phyloP scores from a whole-genome alignment of 92 coral and sea anemone species.

The Phenganax stokvisi region DNA sequence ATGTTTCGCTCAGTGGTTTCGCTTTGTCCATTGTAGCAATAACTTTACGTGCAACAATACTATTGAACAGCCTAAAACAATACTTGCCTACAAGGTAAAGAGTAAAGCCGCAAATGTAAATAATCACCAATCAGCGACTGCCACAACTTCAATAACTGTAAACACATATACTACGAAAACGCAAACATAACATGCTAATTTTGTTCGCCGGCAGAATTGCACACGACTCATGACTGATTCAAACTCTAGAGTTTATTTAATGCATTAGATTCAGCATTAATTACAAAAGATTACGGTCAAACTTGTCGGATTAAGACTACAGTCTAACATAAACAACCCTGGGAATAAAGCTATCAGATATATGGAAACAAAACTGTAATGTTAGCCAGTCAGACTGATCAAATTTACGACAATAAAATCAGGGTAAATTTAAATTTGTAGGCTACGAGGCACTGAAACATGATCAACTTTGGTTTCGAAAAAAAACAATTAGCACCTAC shows the following conservation, averaged over 20 bases:
- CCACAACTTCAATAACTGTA: not conserved
- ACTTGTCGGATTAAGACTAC: constrained; percentile 2
- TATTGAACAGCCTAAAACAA: not conserved
- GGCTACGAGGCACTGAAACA: too few relatives aligned
- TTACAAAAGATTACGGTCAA: not conserved
- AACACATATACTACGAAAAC: not conserved
- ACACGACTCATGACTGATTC: not conserved
- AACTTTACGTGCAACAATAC: too few relatives aligned
- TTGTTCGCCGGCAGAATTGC: not conserved
- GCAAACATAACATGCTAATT: not conserved
- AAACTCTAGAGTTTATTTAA: not conserved
- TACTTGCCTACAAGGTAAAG: not conserved
- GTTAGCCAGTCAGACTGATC: not conserved
- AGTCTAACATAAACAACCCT: not conserved
- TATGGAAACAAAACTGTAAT: not conserved
- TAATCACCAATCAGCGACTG: not conserved
- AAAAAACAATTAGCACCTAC: too few relatives aligned
- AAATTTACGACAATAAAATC: not conserved
- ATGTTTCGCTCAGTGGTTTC: too few relatives aligned
- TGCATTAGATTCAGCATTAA: not conserved
- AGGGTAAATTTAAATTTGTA: too few relatives aligned
- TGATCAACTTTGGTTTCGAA: too few relatives aligned
- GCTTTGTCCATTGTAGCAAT: too few relatives aligned
- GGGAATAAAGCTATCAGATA: not conserved
- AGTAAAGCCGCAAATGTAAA: not conserved